phyloP scores from a whole-genome alignment of 2,113 vertebrate species.

The Hirundichthys speculiger region DNA sequence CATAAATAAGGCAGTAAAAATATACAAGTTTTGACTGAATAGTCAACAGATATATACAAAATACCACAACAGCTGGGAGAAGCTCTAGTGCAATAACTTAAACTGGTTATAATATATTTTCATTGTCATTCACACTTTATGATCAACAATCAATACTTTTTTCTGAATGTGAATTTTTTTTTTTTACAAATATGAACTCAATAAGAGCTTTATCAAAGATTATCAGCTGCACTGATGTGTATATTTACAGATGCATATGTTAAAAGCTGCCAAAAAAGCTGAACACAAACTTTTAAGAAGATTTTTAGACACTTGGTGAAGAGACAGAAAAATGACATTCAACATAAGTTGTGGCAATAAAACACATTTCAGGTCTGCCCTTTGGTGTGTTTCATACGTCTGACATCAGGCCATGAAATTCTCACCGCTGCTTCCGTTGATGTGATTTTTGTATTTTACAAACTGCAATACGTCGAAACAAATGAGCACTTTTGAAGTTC shows the following conservation, averaged over 20 bases:
- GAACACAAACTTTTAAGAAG: constrained; percentile 3
- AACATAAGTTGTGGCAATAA: constrained; percentile 11
- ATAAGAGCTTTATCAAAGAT: not conserved
- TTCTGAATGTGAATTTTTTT: not conserved
- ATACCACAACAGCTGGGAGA: constrained; percentile 35
- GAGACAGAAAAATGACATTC: constrained; percentile 9
- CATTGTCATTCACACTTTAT: not conserved
- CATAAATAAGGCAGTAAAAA: constrained; percentile 65
- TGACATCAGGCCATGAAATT: no score
- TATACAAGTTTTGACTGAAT: constrained; percentile 50
- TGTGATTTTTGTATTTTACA: not conserved
- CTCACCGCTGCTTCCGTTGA: not conserved
- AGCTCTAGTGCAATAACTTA: constrained; percentile 45
- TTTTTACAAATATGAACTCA: not conserved
- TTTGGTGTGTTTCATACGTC: not conserved
- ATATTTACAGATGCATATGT: constrained; percentile 7
- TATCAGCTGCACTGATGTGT: constrained; percentile 12
- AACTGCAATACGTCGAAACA: not conserved
- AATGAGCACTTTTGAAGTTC: not conserved
- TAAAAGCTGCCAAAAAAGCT: constrained; percentile 43
- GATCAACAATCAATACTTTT: not conserved
- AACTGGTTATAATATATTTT: constrained; percentile 5
- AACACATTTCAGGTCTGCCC: constrained; percentile 1
- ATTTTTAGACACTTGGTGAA: constrained; percentile 46
- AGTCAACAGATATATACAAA: constrained; percentile 44